Evolutionary conservation across 2,888 invertebrate genomes (phyloP), one percentile per base, ranked within the genome.

Genomic region (Xestoiulus laeticollis): DNA sequence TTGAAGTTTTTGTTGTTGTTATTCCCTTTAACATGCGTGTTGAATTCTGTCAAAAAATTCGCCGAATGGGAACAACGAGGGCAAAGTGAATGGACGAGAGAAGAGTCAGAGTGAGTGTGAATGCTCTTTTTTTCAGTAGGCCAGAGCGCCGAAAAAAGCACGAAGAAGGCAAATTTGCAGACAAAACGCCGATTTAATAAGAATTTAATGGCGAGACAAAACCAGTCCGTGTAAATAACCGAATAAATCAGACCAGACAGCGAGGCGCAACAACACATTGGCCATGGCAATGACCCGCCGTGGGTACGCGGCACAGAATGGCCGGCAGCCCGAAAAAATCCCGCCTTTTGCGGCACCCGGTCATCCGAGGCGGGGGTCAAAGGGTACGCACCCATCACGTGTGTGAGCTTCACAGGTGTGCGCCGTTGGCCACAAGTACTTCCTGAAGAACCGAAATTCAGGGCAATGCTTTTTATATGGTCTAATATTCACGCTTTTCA

Each of bases 251-350:
- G 78, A 78, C 30, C 78, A 32, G 78, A 78, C 78, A 16, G 78
- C 16, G 78, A 78, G 78, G 78, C 44, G 85, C 44, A 85, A 85
- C 43, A 85, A 38, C 43, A 85, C 85, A 12, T 22, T 85, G 85
- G n/a, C 85, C 85, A 33, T 85, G 85, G 85, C 85, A 85, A 85
- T 85, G 85, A 85, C 85, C 85, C 85, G 84, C 10, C 12, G 26
- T 26, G 78, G 78, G 78, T 78, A 78, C 78, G 30, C 78, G 78
- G 78, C 38, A 44, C 26, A n/a, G 38, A 38, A 85, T 2, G 38
- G 30, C 84, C 84, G 84, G 32, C 19, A 33, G 85, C 38, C 43
- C 16, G 2, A 84, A 85, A 22, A 22, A 85, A 85, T 19, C 12
- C 22, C 33, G 32, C 16, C 38, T 85, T 48, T 48, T 48, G 48